A percentile compares a stretch with the other conserved stretches of the same genome.
phyloP scores from a whole-genome alignment of 2,797 vertebrate genomes.

The Taeniopygia guttata region DNA sequence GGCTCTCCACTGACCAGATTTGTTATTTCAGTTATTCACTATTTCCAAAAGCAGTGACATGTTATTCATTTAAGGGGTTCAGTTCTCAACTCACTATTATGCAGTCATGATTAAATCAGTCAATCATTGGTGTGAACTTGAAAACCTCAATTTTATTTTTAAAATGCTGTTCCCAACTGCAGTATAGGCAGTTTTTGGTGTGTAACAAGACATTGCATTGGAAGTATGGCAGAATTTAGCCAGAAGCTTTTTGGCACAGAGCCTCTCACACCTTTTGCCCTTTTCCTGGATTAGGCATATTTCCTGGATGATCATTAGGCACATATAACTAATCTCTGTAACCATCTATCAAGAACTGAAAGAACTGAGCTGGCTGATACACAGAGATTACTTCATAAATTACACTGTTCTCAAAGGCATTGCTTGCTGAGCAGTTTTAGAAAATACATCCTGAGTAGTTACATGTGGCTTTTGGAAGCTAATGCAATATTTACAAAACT shows the following conservation, averaged over 20 bases:
- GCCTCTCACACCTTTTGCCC: background rate
- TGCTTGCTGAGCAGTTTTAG: background rate
- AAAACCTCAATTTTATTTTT: background rate
- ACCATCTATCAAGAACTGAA: conserved; percentile 26
- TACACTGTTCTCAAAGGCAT: background rate
- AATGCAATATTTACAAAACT: background rate
- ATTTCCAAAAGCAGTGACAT: background rate
- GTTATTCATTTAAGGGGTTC: background rate
- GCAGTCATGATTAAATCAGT: background rate
- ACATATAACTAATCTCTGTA: conserved; percentile 43
- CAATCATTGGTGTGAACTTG: background rate
- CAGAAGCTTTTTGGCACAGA: conserved; percentile 6
- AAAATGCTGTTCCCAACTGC: background rate
- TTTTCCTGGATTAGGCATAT: conserved; percentile 28
- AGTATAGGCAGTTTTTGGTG: background rate
- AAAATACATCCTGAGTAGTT: background rate
- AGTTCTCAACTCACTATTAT: background rate
- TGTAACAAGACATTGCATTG: background rate
- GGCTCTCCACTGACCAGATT: background rate
- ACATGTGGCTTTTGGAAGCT: background rate
- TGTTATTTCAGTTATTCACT: background rate
- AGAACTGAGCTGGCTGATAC: conserved; percentile 34
- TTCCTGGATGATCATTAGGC: conserved; percentile 39
- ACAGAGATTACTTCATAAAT: conserved; percentile 33
- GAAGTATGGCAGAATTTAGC: conserved; percentile 18